A percentile compares a stretch with the other conserved stretches of the same genome.
These are phyloP conservation scores for Crossoptilon crossoptilon DNA, from an alignment of 2,797 vertebrate genomes.

Conservation along the genomic window DNA sequence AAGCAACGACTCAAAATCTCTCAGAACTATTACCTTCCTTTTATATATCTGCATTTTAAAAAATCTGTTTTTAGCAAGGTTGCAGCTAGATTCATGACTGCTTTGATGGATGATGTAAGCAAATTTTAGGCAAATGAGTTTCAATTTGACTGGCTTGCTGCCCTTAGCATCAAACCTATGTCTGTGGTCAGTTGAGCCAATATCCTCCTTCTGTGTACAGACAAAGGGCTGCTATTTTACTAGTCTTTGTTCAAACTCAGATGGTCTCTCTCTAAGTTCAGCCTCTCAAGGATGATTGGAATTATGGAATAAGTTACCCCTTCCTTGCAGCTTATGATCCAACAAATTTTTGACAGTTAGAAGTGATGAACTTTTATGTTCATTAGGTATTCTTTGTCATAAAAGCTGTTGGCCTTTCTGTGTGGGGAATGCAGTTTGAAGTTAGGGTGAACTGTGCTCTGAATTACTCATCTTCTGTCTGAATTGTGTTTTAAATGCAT, in stretches of 20 bases:
- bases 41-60: neutral
- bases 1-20: conserved; percentile 27
- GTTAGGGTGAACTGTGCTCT: neutral
- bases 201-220: neutral
- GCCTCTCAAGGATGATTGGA: neutral
- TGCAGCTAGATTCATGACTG: neutral
- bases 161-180: neutral
- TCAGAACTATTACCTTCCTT: conserved; percentile 26
- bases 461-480: neutral
- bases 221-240: neutral
- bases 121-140: neutral
- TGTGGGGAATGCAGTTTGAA: accelerated
- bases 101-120: conserved; percentile 5
- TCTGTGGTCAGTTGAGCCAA: neutral
- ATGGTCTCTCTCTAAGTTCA: neutral
- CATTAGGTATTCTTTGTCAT: neutral
- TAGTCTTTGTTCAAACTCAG: neutral
- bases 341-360: neutral
- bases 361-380: neutral
- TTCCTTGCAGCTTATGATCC: neutral
- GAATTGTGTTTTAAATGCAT: neutral
- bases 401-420: neutral
- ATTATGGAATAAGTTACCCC: neutral
- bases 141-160: neutral
- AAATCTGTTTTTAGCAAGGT: conserved; percentile 6